Conservation (phyloP, 2,888 invertebrate genomes). For the Macaria notata region DNA sequence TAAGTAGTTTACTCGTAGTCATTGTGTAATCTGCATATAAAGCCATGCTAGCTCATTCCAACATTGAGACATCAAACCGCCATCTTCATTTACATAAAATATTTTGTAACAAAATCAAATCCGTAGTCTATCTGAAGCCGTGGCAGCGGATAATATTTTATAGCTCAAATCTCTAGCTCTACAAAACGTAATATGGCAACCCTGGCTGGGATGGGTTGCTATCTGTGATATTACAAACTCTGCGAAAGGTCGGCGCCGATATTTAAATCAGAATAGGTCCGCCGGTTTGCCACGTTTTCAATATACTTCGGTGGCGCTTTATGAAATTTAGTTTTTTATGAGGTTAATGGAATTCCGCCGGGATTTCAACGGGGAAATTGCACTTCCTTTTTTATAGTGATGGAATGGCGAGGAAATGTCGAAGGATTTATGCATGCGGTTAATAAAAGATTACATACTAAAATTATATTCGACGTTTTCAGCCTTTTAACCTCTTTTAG, state of each 20-base stretch:
- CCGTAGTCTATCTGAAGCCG: too few species aligned
- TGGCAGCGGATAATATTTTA: background rate
- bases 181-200: constrained; percentile 19
- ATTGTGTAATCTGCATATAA: too few species aligned
- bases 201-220: constrained; percentile 20
- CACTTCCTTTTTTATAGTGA: constrained; percentile 23
- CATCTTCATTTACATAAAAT: too few species aligned
- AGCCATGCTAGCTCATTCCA: too few species aligned
- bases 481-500: too few species aligned
- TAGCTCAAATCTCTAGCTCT: constrained; percentile 2
- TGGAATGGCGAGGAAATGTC: constrained; percentile 14
- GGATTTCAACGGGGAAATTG: constrained; percentile 26
- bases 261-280: constrained; percentile 31
- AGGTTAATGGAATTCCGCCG: constrained; percentile 23
- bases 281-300: constrained; percentile 29
- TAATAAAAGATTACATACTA: background rate
- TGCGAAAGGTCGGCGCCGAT: constrained; percentile 26
- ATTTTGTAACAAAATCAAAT: too few species aligned
- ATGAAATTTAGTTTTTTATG: constrained; percentile 30
- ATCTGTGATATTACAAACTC: constrained; percentile 26
- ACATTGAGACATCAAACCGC: too few species aligned
- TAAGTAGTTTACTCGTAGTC: too few species aligned
- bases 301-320: constrained; percentile 29
- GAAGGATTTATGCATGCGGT: constrained; percentile 2
- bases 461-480: too few species aligned